These are phyloP conservation scores for Bolborhynchus lineola DNA, from an alignment of 2,113 vertebrate genomes.

Conservation along the genomic window DNA sequence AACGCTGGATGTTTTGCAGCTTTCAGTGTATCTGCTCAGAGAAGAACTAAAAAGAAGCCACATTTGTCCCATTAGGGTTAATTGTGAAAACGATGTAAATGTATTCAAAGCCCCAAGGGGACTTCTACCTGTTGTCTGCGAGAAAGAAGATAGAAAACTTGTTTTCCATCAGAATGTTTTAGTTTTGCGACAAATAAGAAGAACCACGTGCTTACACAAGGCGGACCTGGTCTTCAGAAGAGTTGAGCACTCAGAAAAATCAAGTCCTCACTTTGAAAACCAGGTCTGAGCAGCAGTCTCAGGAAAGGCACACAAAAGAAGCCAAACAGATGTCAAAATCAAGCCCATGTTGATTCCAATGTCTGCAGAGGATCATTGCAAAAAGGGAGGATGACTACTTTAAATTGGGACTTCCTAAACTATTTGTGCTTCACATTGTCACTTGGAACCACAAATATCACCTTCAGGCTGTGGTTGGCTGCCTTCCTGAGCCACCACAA, in stretches of 20 bases:
- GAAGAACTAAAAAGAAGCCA: conserved; percentile 32
- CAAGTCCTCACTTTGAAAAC: not conserved
- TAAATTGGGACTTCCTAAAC: not conserved
- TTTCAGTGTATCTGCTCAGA: conserved; percentile 66
- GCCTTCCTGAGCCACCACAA: not conserved
- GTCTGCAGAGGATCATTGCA: not conserved
- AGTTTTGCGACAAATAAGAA: conserved; percentile 63
- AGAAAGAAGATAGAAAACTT: conserved; percentile 63
- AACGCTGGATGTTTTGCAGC: conserved; percentile 73
- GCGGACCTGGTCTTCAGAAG: not conserved
- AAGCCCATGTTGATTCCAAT: not conserved
- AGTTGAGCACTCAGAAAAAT: not conserved
- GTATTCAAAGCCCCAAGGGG: conserved; percentile 70
- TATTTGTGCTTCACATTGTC: not conserved
- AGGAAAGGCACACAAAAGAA: not conserved
- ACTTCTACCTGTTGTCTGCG: conserved; percentile 63
- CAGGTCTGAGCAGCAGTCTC: not conserved
- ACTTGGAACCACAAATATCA: not conserved
- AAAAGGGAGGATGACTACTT: not conserved
- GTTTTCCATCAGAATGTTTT: conserved; percentile 63
- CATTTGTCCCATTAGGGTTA: conserved; percentile 75
- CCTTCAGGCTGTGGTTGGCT: not conserved
- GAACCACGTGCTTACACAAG: conserved; percentile 9
- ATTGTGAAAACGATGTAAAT: conserved; percentile 77
- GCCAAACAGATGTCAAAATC: not conserved